These are phyloP conservation scores for Drosophila yooni DNA, from an alignment of 2,888 invertebrate species.

Conservation along the genomic window DNA sequence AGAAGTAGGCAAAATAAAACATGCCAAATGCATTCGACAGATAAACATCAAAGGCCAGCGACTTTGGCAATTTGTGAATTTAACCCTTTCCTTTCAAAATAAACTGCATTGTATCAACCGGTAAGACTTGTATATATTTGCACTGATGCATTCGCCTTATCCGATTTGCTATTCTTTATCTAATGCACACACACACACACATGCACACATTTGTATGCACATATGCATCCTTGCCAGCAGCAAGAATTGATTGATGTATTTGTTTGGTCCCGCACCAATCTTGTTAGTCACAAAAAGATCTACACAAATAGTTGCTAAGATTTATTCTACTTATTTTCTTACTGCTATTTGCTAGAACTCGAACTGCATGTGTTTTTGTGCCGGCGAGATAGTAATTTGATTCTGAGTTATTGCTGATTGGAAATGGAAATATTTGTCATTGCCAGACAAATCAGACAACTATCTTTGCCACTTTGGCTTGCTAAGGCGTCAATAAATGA, in stretches of 20 bases:
- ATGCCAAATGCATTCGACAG: constrained; percentile 15
- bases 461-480: neutral
- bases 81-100: constrained; percentile 66
- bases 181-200: neutral
- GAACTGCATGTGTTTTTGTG: neutral
- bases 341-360: neutral
- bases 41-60: constrained; percentile 43
- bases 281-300: constrained; percentile 56
- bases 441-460: neutral
- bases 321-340: constrained; percentile 17
- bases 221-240: constrained; percentile 39
- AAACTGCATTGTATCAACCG: constrained; percentile 57
- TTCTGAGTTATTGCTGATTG: neutral
- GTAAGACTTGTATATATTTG: constrained; percentile 40
- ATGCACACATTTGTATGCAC: neutral
- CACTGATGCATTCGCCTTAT: constrained; percentile 68
- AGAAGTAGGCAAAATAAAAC: constrained; percentile 23
- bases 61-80: constrained; percentile 53
- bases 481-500: neutral
- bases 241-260: constrained; percentile 45
- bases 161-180: constrained; percentile 64
- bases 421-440: constrained; percentile 1
- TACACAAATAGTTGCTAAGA: constrained; percentile 33
- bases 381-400: neutral
- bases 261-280: constrained; percentile 49